Evolutionary conservation across 2,113 vertebrate species (phyloP).

Genomic region (Mesembrinibis cayennensis): DNA sequence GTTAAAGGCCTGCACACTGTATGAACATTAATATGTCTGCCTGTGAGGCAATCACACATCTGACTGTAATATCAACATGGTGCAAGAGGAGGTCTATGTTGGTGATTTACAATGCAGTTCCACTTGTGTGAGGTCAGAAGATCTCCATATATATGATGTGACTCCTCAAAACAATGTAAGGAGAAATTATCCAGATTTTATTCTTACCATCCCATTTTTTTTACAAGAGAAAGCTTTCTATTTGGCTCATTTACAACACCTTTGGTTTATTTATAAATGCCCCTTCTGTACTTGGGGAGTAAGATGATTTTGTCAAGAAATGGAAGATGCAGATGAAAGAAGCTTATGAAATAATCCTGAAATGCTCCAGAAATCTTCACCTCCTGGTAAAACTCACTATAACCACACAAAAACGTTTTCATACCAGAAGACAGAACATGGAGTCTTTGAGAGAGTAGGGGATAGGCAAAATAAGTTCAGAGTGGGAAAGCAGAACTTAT

Average conservation of each 20-base stretch:
- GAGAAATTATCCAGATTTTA: not conserved
- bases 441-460: not conserved
- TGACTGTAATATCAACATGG: not conserved
- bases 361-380: not conserved
- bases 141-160: not conserved
- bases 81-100: not conserved
- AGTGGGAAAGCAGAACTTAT: not conserved
- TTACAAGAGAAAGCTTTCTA: not conserved
- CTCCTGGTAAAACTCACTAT: not conserved
- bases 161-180: not conserved
- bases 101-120: not conserved
- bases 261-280: not conserved
- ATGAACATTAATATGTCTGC: not conserved
- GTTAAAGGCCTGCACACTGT: not conserved
- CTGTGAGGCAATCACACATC: not conserved
- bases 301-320: not conserved
- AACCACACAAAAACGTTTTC: not conserved
- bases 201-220: not conserved
- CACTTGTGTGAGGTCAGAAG: not conserved
- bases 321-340: not conserved
- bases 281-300: not conserved
- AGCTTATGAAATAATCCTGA: not conserved
- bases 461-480: not conserved
- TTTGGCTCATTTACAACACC: not conserved
- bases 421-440: not conserved